Evolutionary conservation across 1,140 invertebrate genomes (phyloP), one percentile per base, ranked within the genome.

Genomic region (Antheraea pernyi): DNA sequence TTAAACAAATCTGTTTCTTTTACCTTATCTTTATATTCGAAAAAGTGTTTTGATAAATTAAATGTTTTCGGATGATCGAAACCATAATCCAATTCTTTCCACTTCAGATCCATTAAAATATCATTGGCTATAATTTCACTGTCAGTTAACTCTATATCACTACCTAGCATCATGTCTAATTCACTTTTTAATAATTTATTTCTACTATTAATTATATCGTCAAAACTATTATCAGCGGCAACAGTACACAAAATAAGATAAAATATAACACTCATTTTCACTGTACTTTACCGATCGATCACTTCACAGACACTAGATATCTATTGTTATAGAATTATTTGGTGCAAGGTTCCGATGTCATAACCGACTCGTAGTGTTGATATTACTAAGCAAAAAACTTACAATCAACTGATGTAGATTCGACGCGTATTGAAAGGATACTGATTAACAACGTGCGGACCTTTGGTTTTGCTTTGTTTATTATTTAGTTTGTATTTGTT

Each of bases 1-100:
- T 95, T 83, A 71, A 95, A 97, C 0, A 97, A 93, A 30, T 93
- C 74, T 0, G 96, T 96, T 6, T 93, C 78, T 30, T 96, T 95
- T 18, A 97, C 95, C 11, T 93, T 59, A 0, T 91, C 74, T 74
- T 95, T 96, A 0, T 94, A 94, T 30, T 93, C 86, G 65, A 97
- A 94, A 74, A 97, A 97, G 83, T 96, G 95, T 53, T 93, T 89
- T 0, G 94, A 93, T 0, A 95, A 94, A n/a, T 94, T 93, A 78
- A 96, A 97, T 2, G 86, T 85, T 58, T 86, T 79, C 0, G 94
- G 94, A 48, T 94, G 81, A 0, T 80, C 36, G 59, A 95, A 94
- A 11, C 94, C 94, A 71, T 85, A 82, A 4, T 92, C 83, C 37
- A 95, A 83, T 81, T 96, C 96, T 13, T 89, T 83, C 0, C 81